Evolutionary conservation across 2,888 invertebrate genomes (phyloP), one percentile per base, ranked within the genome.

Genomic region (Syrista parreyssii): DNA sequence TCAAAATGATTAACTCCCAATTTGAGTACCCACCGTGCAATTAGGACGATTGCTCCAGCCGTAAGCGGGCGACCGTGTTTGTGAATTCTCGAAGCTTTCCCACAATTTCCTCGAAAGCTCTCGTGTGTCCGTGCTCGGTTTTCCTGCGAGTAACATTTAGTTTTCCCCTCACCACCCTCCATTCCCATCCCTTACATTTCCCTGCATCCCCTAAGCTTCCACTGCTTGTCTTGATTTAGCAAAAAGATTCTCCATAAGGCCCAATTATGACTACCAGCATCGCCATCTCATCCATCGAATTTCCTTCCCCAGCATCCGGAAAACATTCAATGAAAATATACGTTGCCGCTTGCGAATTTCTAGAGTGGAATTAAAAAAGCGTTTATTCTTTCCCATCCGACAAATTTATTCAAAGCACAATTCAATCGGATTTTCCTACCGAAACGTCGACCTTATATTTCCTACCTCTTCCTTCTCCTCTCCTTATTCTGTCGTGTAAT

Each of bases 1-100:
- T 84, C 81, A 79, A 79, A 86, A 86, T 86, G 87, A 87, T 87
- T 87, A 87, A 87, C 81, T 82, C 79, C 78, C 84, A 81, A 80
- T 84, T 82, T 83, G 81, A 83, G 82, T 73, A 73, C 33, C 69
- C 31, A 78, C 55, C 77, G 75, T 74, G 83, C 87, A 87, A 87
- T 87, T 87, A 86, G 83, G 82, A 82, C 83, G 85, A 87, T 86
- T 85, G 85, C 84, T 79, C 76, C 69, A 80, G 81, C 80, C 75
- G 77, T 77, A 32, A 32, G 32, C 55, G 55, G 55, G 55, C 55
- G 15, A 55, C 55, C 55, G 55, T 55, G 55, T 23, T 55, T 55
- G 55, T 55, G 55, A 55, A 55, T 55, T 55, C 55, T 55, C 55
- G 71, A n/a, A 71, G 71, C 71, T 71, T 55, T 79, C 82, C 79